phyloP scores from a whole-genome alignment of 2,888 invertebrate genomes.

The Teleiodes luculella region DNA sequence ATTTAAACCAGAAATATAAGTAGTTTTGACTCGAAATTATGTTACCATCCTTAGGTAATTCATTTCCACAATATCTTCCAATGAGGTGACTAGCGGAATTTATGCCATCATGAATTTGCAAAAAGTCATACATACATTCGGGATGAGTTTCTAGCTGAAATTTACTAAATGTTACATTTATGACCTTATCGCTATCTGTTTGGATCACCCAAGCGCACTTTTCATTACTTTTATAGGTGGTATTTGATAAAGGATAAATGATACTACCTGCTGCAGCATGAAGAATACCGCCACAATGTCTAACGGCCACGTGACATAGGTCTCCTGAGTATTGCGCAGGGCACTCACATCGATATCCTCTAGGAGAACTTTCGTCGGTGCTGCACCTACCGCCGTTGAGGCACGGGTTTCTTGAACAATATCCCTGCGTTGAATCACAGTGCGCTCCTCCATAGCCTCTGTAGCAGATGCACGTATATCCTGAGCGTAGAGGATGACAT shows the following conservation, averaged over 20 bases:
- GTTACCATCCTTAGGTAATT: slow-evolving; percentile 83
- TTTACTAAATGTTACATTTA: slow-evolving; percentile 87
- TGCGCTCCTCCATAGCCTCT: slow-evolving; percentile 79
- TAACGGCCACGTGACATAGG: slow-evolving; percentile 79
- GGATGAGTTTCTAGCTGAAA: slow-evolving; percentile 85
- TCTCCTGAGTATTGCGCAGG: slow-evolving; percentile 81
- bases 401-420: slow-evolving; percentile 87
- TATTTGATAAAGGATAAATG: slow-evolving; percentile 79
- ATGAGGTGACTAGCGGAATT: slow-evolving; percentile 84
- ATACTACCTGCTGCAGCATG: slow-evolving; percentile 79
- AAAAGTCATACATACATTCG: slow-evolving; percentile 84
- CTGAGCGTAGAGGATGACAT: slow-evolving; percentile 68
- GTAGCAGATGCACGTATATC: slow-evolving; percentile 79
- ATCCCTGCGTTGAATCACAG: slow-evolving; percentile 79
- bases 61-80: slow-evolving; percentile 89
- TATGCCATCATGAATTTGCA: slow-evolving; percentile 91
- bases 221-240: slow-evolving; percentile 79
- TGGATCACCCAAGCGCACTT: slow-evolving; percentile 91
- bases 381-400: slow-evolving; percentile 88
- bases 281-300: slow-evolving; percentile 63
- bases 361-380: slow-evolving; percentile 36
- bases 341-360: slow-evolving; percentile 81
- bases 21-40: slow-evolving; percentile 87
- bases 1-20: slow-evolving; percentile 89
- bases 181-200: slow-evolving; percentile 82